A percentile compares a stretch with the other conserved stretches of the same genome.
Evolutionary conservation across 2,113 vertebrate genomes (phyloP).

Genomic region (Campylomormyrus numenius): DNA sequence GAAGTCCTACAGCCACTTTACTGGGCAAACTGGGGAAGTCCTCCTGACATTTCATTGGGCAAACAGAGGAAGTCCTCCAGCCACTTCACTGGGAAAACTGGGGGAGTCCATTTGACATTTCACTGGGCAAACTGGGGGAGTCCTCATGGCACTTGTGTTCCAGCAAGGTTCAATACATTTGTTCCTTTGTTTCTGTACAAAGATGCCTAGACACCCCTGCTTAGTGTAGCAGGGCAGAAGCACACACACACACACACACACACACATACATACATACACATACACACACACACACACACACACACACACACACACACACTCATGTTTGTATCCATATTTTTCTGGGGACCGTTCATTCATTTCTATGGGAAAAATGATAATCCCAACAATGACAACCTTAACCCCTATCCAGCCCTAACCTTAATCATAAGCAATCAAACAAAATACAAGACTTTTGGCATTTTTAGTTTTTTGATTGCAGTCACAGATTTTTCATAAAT

Average conservation of each 20-base stretch:
- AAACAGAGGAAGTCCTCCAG: no score
- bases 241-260: neutral
- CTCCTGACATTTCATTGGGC: neutral
- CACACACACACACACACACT: neutral
- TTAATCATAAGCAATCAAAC: neutral
- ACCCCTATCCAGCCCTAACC: neutral
- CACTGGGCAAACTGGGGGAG: neutral
- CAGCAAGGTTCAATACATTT: neutral
- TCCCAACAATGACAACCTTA: neutral
- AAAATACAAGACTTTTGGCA: neutral
- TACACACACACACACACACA: neutral
- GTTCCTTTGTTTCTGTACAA: neutral
- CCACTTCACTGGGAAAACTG: neutral
- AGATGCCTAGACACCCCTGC: neutral
- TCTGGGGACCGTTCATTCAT: neutral
- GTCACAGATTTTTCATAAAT: neutral
- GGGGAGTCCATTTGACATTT: neutral
- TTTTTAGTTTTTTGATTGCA: neutral
- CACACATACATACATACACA: no score
- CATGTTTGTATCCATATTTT: neutral
- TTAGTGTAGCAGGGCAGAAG: neutral
- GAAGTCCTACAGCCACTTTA: neutral
- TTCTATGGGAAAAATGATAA: neutral
- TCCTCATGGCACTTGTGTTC: neutral
- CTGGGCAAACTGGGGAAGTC: neutral